Evolutionary conservation across 2,797 vertebrate genomes (phyloP), one percentile per base, ranked within the genome.

Genomic region (Tauraco hartlaubi): DNA sequence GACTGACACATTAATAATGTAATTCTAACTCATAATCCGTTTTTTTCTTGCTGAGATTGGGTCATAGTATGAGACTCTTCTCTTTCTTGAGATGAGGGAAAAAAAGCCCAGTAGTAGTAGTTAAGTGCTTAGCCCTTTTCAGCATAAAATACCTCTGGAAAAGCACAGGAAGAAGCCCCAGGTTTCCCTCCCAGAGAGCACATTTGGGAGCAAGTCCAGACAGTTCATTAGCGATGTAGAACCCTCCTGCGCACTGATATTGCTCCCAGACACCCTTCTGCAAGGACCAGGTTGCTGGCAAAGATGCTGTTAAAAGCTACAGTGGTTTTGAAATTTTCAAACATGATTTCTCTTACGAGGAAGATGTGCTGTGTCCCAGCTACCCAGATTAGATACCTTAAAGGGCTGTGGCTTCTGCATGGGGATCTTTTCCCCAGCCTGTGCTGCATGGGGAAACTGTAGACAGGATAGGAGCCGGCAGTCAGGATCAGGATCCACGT

Each of bases 1-100:
- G 68, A 78, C 76, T 88, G 59, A 86, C 90, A 68, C 64, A 90
- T 87, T 78, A 87, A 78, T 91, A 90, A 85, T 62, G 37, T 75
- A 85, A 92, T 68, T 91, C 59, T 62, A 91, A 58, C 71, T 95
- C 77, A 78, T 83, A 85, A 81, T 87, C 74, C 92, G 54, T 1
- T 75, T 85, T 94, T 79, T 48, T 12, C 59, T 96, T 83, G 62
- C 52, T 78, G 77, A 85, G 55, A 25, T 83, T 92, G 61, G 81
- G 49, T 90, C 55, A 64, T 59, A 41, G 31, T 71, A 54, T 74
- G n/a, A 85, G 23, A 49, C 28, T 75, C 83, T 79, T 79, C 46
- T 54, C 58, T 67, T 87, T 90, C 39, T 63, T 92, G 48, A 82
- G 43, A 28, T 46, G 55, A 59, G 16, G 18, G 25, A 1, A 2